Evolutionary conservation across 2,113 vertebrate genomes (phyloP).

Genomic region (zebrafish (Danio rerio)): DNA sequence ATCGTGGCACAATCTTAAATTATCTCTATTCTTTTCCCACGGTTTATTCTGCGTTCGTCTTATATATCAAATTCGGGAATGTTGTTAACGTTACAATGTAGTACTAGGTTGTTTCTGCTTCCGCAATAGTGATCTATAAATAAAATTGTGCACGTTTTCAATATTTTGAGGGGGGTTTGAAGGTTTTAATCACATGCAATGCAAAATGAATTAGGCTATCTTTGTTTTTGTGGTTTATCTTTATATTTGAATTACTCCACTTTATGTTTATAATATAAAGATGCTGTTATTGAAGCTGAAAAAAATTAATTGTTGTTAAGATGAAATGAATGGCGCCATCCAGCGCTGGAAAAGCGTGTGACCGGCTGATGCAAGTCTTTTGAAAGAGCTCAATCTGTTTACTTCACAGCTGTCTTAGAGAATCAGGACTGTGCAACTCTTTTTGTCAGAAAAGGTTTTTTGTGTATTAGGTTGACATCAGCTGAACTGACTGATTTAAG

Average conservation of each 20-base stretch:
- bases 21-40: neutral
- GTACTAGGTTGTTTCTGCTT: neutral
- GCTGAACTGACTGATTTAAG: too few species aligned
- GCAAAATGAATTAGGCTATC: neutral
- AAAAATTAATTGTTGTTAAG: neutral
- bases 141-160: neutral
- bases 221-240: neutral
- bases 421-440: neutral
- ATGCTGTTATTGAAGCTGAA: neutral
- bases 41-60: neutral
- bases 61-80: too few species aligned
- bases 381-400: slow-evolving; percentile 56
- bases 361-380: slow-evolving; percentile 78
- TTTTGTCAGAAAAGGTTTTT: neutral
- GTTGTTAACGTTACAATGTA: too few species aligned
- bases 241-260: neutral
- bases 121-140: neutral
- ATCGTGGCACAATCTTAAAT: slow-evolving; percentile 49
- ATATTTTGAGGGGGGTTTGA: too few species aligned
- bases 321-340: neutral
- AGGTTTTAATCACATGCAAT: neutral
- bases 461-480: neutral
- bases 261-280: neutral
- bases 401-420: neutral
- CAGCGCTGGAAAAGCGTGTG: slow-evolving; percentile 50